Evolutionary conservation across 2,888 invertebrate species (phyloP).

Genomic region (Electrophaes corylata): DNA sequence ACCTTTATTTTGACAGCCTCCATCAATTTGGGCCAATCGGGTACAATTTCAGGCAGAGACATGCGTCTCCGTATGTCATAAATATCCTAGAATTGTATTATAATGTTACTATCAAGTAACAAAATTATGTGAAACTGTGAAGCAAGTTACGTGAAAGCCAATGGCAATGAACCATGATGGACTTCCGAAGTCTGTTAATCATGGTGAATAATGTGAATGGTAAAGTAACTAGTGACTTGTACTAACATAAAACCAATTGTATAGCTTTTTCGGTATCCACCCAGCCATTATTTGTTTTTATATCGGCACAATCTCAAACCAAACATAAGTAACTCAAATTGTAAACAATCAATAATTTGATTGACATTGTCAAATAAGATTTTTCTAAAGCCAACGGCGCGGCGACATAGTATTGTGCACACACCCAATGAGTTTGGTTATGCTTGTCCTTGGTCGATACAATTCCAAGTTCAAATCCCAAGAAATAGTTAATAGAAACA

Average conservation of each 20-base stretch:
- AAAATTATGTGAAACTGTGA: constrained; percentile 39
- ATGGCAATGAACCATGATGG: constrained; percentile 38
- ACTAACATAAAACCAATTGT: constrained; percentile 58
- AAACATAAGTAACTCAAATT: constrained; percentile 16
- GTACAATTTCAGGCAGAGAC: constrained; percentile 88
- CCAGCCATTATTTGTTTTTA: constrained; percentile 54
- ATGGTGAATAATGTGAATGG: constrained; percentile 35
- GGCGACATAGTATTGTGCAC: constrained; percentile 12
- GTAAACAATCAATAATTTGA: constrained; percentile 25
- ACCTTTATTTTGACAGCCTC: constrained; percentile 87
- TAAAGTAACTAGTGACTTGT: constrained; percentile 28
- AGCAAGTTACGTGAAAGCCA: constrained; percentile 48
- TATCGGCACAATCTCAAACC: constrained; percentile 8
- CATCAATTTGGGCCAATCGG: constrained; percentile 91
- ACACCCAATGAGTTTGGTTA: constrained; percentile 33
- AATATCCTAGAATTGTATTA: constrained; percentile 86
- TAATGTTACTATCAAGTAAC: constrained; percentile 59
- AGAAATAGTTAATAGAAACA: constrained; percentile 25
- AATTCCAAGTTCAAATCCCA: constrained; percentile 27
- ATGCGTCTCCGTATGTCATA: constrained; percentile 88
- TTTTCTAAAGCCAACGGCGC: constrained; percentile 20
- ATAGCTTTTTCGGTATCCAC: constrained; percentile 60
- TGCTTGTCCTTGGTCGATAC: constrained; percentile 38
- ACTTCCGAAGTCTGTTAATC: constrained; percentile 27
- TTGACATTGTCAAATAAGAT: constrained; percentile 20